Evolutionary conservation across 1,140 invertebrate genomes (phyloP).

Genomic region (Homarus americanus): DNA sequence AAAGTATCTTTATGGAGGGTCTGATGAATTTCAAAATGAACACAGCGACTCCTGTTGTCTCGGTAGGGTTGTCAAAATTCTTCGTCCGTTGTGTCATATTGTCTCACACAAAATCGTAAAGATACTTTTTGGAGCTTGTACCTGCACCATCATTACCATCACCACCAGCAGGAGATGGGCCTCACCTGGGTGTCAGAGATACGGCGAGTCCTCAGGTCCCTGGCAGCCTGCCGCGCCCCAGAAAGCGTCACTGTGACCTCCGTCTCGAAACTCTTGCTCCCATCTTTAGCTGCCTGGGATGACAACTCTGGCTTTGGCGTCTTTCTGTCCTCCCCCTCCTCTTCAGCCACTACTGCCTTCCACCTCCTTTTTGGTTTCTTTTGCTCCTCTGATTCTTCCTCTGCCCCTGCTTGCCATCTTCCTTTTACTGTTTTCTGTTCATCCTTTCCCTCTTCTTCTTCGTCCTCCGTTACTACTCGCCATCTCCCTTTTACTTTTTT

Average conservation of each 20-base stretch:
- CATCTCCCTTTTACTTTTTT: conserved; percentile 6
- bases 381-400: background rate
- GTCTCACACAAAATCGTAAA: too few species aligned
- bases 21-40: too few species aligned
- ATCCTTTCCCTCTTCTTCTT: background rate
- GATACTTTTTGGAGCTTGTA: too few species aligned
- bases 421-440: background rate
- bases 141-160: background rate
- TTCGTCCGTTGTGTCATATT: too few species aligned
- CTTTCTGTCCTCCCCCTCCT: background rate
- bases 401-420: background rate
- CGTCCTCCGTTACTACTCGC: background rate
- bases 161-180: background rate
- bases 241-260: conserved; percentile 53
- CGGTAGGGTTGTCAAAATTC: too few species aligned
- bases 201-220: conserved; percentile 58
- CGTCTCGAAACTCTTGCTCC: conserved; percentile 34
- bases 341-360: conserved; percentile 39
- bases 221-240: background rate
- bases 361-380: conserved; percentile 42
- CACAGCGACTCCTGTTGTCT: too few species aligned
- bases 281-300: background rate
- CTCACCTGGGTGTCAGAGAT: conserved; percentile 66
- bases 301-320: conserved; percentile 15
- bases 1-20: too few species aligned